Evolutionary conservation across 2,888 invertebrate species (phyloP).

Genomic region (Phasia obesa): DNA sequence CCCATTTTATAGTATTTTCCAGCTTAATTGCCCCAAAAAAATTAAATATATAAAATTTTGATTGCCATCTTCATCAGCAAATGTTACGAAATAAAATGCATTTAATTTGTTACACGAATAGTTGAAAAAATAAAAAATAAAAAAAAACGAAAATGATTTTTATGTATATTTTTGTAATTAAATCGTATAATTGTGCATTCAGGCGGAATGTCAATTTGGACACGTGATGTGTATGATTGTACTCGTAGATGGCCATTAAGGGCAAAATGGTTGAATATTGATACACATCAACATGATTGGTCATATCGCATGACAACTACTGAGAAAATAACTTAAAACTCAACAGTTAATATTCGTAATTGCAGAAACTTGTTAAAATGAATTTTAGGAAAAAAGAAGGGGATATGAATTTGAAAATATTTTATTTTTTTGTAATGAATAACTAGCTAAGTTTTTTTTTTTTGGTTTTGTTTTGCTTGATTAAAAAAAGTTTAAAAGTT

Average conservation of each 20-base stretch:
- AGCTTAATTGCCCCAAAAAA: slow-evolving; percentile 16
- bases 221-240: not conserved
- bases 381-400: not conserved
- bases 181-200: slow-evolving; percentile 45
- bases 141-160: slow-evolving; percentile 2
- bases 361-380: not conserved
- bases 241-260: slow-evolving; percentile 36
- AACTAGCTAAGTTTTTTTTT: too few relatives aligned
- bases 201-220: slow-evolving; percentile 40
- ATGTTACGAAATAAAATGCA: slow-evolving; percentile 3
- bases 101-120: slow-evolving; percentile 32
- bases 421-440: not conserved
- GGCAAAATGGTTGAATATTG: slow-evolving; percentile 1
- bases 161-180: slow-evolving; percentile 45
- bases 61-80: not conserved
- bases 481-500: not conserved
- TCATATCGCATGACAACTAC: not conserved
- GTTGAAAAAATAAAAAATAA: not conserved
- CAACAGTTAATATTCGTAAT: not conserved
- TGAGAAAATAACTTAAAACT: not conserved
- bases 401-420: not conserved
- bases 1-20: not conserved
- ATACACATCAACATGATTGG: not conserved
- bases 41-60: not conserved
- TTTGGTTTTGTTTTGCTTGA: too few relatives aligned